These are phyloP conservation scores for Tapirus terrestris DNA, from an alignment of 2,113 vertebrate species.

Conservation along the genomic window DNA sequence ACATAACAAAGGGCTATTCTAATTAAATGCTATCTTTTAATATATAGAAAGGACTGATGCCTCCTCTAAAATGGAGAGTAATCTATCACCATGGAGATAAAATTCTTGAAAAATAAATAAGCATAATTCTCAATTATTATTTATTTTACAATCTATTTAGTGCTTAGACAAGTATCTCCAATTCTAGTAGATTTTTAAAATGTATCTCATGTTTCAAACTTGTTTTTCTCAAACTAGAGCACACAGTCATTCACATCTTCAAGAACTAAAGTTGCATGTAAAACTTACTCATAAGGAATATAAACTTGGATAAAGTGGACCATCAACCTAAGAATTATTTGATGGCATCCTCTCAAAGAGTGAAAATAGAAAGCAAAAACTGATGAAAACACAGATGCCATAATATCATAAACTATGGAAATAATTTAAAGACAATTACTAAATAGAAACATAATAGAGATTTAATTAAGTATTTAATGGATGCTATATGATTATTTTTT, in stretches of 20 bases:
- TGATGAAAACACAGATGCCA: slow-evolving; percentile 60
- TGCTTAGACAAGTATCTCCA: background rate
- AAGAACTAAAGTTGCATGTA: slow-evolving; percentile 40
- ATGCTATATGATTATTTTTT: slow-evolving; percentile 47
- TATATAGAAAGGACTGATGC: background rate
- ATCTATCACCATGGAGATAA: background rate
- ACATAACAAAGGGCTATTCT: slow-evolving; percentile 55
- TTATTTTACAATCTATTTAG: slow-evolving; percentile 17
- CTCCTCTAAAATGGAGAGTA: background rate
- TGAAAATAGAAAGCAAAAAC: slow-evolving; percentile 55
- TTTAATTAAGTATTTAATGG: slow-evolving; percentile 62
- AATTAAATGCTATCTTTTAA: slow-evolving; percentile 33
- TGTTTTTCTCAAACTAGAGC: slow-evolving; percentile 3
- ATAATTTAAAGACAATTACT: slow-evolving; percentile 47
- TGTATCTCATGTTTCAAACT: background rate
- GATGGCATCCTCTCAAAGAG: slow-evolving; percentile 61
- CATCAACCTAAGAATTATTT: background rate
- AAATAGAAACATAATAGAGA: slow-evolving; percentile 22
- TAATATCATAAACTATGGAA: slow-evolving; percentile 40
- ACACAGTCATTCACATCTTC: background rate
- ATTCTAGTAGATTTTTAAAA: background rate
- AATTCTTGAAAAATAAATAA: slow-evolving; percentile 6
- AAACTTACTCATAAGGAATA: slow-evolving; percentile 37
- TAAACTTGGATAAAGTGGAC: slow-evolving; percentile 51
- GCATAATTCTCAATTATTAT: background rate